Evolutionary conservation across 2,888 invertebrate species (phyloP), one percentile per base, ranked within the genome.

Genomic region (Oscheius myriophilus): DNA sequence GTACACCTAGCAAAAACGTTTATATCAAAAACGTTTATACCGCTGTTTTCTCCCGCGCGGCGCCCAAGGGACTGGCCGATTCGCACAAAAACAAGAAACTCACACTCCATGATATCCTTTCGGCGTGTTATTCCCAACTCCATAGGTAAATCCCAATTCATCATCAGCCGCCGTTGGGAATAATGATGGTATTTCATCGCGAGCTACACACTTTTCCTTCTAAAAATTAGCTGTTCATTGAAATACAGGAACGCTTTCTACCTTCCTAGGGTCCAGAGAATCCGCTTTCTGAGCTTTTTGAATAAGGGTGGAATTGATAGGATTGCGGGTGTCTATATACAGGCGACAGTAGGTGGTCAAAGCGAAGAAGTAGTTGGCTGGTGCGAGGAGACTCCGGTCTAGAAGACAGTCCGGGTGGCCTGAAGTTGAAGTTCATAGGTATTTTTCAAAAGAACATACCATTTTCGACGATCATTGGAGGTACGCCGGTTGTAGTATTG

Each of bases 341-440:
- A 55, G 55, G 1, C 41, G 55, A 55, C 55, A 55, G 16, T 11
- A n/a, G 18, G 39, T 18, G 33, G 55, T 6, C n/a, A 55, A 12
- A n/a, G 41, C 55, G 39, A 55, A 55, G 39, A 39, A 39, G 16
- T n/a, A 23, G 9, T 26, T 33, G 55, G 55, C 39, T 16, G 33
- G 39, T 33, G 33, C 18, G 39, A 55, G 33, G 9, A 55, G 55
- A 39, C 39, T 39, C 16, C 21, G 14, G 55, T 55, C 55, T 39
- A 41, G 55, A 16, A 39, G n/a, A 55, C 55, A 55, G 39, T 55
- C 55, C 18, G 25, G 39, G 41, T 18, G 18, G 2, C 55, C 55
- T 54, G 12, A 26, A 4, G 14, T 21, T 52, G 25, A 23, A 11
- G 33, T 3, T 52, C 9, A 33, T 33, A 9, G 33, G 33, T 33